Evolutionary conservation across 2,888 invertebrate genomes (phyloP), one percentile per base, ranked within the genome.

Genomic region (Adela reaumurella): DNA sequence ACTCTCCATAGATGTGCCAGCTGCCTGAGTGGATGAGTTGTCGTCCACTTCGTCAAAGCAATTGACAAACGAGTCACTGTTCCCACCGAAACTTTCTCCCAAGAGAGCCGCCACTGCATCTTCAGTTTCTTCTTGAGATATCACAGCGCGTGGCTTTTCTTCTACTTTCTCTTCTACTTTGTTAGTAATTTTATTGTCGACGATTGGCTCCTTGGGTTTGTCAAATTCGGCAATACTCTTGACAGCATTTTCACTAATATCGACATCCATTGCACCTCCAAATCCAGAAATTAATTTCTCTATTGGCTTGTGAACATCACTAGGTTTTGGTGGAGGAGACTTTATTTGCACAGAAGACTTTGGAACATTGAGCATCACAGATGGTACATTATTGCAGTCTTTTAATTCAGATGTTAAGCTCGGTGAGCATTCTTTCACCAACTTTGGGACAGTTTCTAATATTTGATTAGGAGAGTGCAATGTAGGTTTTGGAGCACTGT

Each of bases 101-200:
- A 94, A 70, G 20, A 94, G 71, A 1, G 94, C 93, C 8, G 93
- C 93, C 0, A 94, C 94, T 0, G 94, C 94, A 65, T 93, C 93
- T 68, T 92, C 94, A 0, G 94, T 94, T 71, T 94, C 94, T 73
- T 94, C 94, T 68, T 94, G 94, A 0, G 93, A 94, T 59, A 94
- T 94, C 1, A 90, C 81, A 10, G 89, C 90, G 46, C 92, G 82
- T 0, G 89, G 89, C 61, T 91, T 92, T 60, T 91, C 91, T 53
- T 90, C 89, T 1, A 68, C 54, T 60, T 85, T 85, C 47, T 84
- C 83, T 8, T 83, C 82, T 2, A 73, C 56, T 57, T 82, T 83
- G 11, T 71, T 68, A 49, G 63, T 67, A 59, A 64, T 61, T 48
- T 69, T 73, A 58, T 62, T 68, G 1, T 67, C 59, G 50, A 60